Percentiles rank a stretch among this genome's conserved stretches.
Conservation (phyloP, 2,888 invertebrate species). For the Ctena decussata region DNA sequence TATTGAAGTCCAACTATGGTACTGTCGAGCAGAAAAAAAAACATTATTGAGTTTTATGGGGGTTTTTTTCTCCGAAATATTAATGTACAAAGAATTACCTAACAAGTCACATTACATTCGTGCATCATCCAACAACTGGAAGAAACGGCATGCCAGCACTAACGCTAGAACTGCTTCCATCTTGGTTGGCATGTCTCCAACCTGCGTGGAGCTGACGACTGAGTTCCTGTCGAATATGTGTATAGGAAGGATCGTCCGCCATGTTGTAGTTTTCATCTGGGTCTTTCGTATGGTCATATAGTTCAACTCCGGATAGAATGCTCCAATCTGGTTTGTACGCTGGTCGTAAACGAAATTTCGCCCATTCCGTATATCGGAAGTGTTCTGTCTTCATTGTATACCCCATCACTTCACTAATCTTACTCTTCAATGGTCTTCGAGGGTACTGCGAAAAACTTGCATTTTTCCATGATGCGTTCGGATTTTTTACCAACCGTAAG, state of each 20-base stretch:
- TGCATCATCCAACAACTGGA: too few species aligned
- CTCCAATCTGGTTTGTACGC: conserved; percentile 51
- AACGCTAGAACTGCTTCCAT: too few species aligned
- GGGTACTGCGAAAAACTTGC: conserved; percentile 70
- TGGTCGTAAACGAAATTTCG: conserved; percentile 38
- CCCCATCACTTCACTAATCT: conserved; percentile 60
- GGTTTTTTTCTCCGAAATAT: too few species aligned
- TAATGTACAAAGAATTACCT: too few species aligned
- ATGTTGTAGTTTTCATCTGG: conserved; percentile 64
- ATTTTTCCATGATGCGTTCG: conserved; percentile 33
- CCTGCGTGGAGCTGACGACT: conserved; percentile 67
- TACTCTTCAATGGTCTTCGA: conserved; percentile 16
- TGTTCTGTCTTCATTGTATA: conserved; percentile 69
- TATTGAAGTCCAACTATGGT: too few species aligned
- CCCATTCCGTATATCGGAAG: conserved; percentile 70
- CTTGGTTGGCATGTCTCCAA: conserved; percentile 67
- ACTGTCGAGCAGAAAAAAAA: too few species aligned
- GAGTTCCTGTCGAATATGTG: conserved; percentile 60
- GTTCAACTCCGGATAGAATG: conserved; percentile 89
- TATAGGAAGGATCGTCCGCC: conserved; percentile 79
- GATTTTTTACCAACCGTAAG: conserved; percentile 59
- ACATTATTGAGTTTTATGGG: too few species aligned
- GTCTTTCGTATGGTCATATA: conserved; percentile 89
- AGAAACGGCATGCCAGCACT: too few species aligned
- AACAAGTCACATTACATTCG: too few species aligned